These are phyloP conservation scores for Helostoma temminkii DNA, from an alignment of 2,797 vertebrate genomes.

Conservation along the genomic window DNA sequence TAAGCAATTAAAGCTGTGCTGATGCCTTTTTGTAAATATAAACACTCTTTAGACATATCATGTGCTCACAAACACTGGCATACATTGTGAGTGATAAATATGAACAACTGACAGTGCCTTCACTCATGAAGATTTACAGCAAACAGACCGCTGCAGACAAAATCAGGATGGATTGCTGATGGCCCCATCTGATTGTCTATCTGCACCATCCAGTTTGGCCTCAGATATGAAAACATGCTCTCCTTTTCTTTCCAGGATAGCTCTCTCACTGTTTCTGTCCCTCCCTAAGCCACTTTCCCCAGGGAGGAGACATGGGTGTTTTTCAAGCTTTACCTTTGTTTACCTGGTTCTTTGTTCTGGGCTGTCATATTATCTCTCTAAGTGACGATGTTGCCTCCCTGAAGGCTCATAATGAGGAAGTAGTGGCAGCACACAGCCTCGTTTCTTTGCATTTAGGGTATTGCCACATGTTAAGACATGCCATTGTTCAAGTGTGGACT, in stretches of 20 bases:
- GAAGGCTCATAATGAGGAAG: slow-evolving; percentile 74
- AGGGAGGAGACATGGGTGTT: slow-evolving; percentile 29
- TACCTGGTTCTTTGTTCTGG: slow-evolving; percentile 70
- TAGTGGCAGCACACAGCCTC: slow-evolving; percentile 39
- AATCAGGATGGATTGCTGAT: slow-evolving; percentile 62
- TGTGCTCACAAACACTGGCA: slow-evolving; percentile 22
- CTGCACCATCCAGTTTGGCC: slow-evolving; percentile 29
- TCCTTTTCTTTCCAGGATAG: slow-evolving; percentile 10
- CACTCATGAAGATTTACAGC: slow-evolving; percentile 60
- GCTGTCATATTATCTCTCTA: slow-evolving; percentile 77
- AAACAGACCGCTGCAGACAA: slow-evolving; percentile 25
- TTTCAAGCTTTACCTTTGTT: slow-evolving; percentile 70
- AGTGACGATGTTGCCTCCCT: slow-evolving; percentile 63
- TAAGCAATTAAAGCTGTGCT: slow-evolving; percentile 24
- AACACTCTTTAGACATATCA: neutral
- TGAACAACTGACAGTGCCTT: slow-evolving; percentile 11
- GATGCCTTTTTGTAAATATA: neutral
- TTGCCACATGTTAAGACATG: slow-evolving; percentile 34
- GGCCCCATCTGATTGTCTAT: slow-evolving; percentile 44
- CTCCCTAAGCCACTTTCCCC: slow-evolving; percentile 8
- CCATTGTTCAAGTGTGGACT: slow-evolving; percentile 28
- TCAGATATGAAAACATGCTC: slow-evolving; percentile 25
- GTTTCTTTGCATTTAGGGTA: slow-evolving; percentile 47
- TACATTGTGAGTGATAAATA: slow-evolving; percentile 53
- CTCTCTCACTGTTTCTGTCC: slow-evolving; percentile 1